Percentiles rank a stretch among this genome's conserved stretches.
phyloP scores from a whole-genome alignment of 1,140 invertebrate species.

The Cydia amplana region DNA sequence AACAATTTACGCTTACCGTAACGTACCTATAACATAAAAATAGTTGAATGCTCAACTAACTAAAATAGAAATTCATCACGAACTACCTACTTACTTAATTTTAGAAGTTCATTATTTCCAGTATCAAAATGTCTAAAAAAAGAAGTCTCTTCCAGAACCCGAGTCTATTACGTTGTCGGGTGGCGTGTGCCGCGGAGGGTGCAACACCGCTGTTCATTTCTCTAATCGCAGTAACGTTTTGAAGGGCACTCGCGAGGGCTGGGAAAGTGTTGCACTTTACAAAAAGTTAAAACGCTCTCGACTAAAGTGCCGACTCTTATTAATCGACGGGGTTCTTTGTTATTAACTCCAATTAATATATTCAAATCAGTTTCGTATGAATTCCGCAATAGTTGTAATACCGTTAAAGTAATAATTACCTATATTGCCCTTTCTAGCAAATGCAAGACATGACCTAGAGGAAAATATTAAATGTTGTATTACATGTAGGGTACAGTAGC shows the following conservation, averaged over 20 bases:
- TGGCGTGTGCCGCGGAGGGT: slow-evolving; percentile 70
- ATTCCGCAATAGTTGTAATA: neutral
- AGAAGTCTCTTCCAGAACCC: slow-evolving; percentile 38
- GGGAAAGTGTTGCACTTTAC: slow-evolving; percentile 78
- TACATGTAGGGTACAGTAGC: no score
- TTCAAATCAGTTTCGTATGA: neutral
- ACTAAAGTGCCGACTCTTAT: slow-evolving; percentile 51
- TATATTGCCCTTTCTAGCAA: neutral
- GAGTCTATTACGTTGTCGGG: slow-evolving; percentile 32
- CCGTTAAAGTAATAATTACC: neutral
- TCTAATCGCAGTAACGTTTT: slow-evolving; percentile 73
- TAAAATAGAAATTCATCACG: no score
- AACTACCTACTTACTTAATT: no score
- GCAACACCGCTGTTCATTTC: slow-evolving; percentile 74
- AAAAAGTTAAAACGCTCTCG: slow-evolving; percentile 71
- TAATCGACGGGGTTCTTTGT: slow-evolving; percentile 54
- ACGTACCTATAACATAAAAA: no score
- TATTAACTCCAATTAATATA: slow-evolving; percentile 37
- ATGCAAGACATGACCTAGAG: no score
- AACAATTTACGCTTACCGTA: no score
- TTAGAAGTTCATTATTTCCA: no score
- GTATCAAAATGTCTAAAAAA: no score
- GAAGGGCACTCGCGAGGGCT: slow-evolving; percentile 63
- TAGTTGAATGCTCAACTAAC: no score
- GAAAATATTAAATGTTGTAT: no score